Conservation (phyloP, 2,113 vertebrate genomes). For the Narcine bancroftii region DNA sequence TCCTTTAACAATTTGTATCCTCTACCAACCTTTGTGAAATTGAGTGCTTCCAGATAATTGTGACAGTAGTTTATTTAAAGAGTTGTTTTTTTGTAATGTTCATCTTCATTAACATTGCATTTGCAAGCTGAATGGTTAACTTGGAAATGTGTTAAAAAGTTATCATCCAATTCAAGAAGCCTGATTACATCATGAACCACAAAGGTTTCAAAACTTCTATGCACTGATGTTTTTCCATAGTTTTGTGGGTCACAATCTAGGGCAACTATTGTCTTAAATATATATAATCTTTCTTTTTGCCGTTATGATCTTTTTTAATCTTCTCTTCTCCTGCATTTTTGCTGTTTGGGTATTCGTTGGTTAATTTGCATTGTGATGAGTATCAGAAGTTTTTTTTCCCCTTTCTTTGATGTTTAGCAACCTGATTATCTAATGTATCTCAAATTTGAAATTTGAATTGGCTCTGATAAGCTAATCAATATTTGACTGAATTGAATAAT, state of each 20-base stretch:
- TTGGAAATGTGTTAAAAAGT: slow-evolving; percentile 20
- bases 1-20: not conserved
- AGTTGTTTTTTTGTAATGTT: not conserved
- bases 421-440: not conserved
- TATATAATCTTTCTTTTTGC: not conserved
- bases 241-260: slow-evolving; percentile 23
- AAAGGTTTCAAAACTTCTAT: slow-evolving; percentile 14
- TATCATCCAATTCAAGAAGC: slow-evolving; percentile 1
- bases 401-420: not conserved
- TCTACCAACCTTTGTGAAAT: not conserved
- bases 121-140: not conserved
- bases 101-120: not conserved
- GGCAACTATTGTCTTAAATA: not conserved
- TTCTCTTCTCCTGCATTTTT: not conserved
- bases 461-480: slow-evolving; percentile 15
- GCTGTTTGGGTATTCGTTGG: not conserved
- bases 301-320: slow-evolving; percentile 18
- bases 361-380: not conserved
- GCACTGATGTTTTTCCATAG: not conserved
- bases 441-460: not conserved
- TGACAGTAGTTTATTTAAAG: not conserved
- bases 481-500: not conserved
- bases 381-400: not conserved
- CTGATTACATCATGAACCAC: slow-evolving; percentile 27
- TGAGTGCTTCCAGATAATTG: not conserved